These are phyloP conservation scores for Abscondita cerata DNA, from an alignment of 2,888 invertebrate genomes.

Conservation along the genomic window DNA sequence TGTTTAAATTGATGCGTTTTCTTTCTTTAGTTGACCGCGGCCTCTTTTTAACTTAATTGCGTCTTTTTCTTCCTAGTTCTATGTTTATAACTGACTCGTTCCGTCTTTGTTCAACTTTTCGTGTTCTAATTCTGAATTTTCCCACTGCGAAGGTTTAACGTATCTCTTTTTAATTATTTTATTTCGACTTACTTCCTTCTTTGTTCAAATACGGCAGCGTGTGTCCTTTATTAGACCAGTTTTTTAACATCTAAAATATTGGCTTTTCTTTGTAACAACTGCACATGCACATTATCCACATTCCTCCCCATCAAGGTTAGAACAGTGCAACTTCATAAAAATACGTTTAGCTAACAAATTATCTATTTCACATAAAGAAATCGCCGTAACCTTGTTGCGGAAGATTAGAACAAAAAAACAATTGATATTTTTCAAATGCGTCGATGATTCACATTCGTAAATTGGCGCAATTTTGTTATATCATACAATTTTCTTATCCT, in stretches of 20 bases:
- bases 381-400: constrained; percentile 26
- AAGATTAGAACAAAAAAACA: constrained; percentile 27
- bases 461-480: constrained; percentile 35
- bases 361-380: constrained; percentile 21
- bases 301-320: constrained; percentile 39
- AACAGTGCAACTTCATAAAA: constrained; percentile 29
- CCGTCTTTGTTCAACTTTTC: constrained; percentile 39
- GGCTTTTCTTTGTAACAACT: constrained; percentile 40
- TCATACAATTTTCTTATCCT: constrained; percentile 2
- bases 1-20: constrained; percentile 45
- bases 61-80: constrained; percentile 42
- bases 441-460: constrained; percentile 33
- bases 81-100: constrained; percentile 40
- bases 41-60: constrained; percentile 44
- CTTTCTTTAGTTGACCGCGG: constrained; percentile 54
- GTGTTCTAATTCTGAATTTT: constrained; percentile 35
- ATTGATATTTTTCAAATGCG: constrained; percentile 33
- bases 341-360: constrained; percentile 6
- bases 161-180: constrained; percentile 54
- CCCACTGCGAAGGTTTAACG: constrained; percentile 35
- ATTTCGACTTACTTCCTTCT: constrained; percentile 63
- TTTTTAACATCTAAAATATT: constrained; percentile 38
- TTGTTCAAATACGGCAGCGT: constrained; percentile 15
- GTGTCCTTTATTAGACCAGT: constrained; percentile 37
- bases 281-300: constrained; percentile 39